phyloP scores from a whole-genome alignment of 2,113 vertebrate genomes.

The Oryzias curvinotus region DNA sequence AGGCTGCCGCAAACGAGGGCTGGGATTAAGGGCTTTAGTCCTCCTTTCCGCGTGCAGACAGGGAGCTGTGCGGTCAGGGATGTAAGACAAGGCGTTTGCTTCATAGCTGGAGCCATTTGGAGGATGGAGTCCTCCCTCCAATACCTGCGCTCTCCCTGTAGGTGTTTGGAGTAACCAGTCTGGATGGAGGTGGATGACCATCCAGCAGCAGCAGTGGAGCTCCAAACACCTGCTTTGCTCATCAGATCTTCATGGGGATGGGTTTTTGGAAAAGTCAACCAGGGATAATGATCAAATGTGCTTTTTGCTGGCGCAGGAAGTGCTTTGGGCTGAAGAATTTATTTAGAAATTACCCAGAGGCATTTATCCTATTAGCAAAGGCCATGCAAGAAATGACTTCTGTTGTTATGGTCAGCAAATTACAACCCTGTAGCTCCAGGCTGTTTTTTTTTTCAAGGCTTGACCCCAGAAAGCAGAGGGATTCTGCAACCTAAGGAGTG shows the following conservation, averaged over 20 bases:
- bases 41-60: conserved; percentile 49
- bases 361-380: conserved; percentile 65
- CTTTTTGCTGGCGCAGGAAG: conserved; percentile 41
- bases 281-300: conserved; percentile 55
- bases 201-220: neutral
- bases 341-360: conserved; percentile 61
- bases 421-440: conserved; percentile 36
- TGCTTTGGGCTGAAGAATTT: conserved; percentile 55
- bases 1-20: conserved; percentile 61
- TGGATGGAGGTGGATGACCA: conserved; percentile 26
- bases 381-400: conserved; percentile 38
- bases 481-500: neutral
- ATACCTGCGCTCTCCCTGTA: conserved; percentile 9
- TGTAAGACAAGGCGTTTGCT: conserved; percentile 54
- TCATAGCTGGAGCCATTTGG: conserved; percentile 41
- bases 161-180: conserved; percentile 30
- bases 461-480: conserved; percentile 1
- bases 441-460: neutral
- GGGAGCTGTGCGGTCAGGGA: conserved; percentile 48
- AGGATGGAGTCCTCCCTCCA: conserved; percentile 37
- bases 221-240: too few relatives aligned
- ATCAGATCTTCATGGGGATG: neutral
- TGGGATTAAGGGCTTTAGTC: conserved; percentile 71
- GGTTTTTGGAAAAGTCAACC: conserved; percentile 55
- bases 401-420: conserved; percentile 54